Conservation (phyloP, 1,140 invertebrate species). For the Rhyzopertha dominica region DNA sequence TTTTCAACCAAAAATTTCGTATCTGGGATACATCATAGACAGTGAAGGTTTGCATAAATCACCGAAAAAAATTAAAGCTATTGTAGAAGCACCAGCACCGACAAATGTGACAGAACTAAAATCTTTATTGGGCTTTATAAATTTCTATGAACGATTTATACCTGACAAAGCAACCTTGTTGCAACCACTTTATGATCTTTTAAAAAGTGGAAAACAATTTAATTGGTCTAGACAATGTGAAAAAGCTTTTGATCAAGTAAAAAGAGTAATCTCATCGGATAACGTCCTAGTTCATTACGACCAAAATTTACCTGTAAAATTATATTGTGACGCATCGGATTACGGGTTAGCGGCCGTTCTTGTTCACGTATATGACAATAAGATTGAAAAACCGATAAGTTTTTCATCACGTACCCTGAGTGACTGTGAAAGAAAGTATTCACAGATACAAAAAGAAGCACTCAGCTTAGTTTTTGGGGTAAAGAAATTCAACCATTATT, state of each 20-base stretch:
- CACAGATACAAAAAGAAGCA: conserved; percentile 53
- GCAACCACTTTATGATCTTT: conserved; percentile 32
- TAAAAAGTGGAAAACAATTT: conserved; percentile 42
- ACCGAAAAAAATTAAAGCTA: conserved; percentile 38
- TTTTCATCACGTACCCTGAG: conserved; percentile 46
- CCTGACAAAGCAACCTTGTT: conserved; percentile 30
- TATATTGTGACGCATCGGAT: conserved; percentile 29
- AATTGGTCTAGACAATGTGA: conserved; percentile 29
- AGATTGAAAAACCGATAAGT: conserved; percentile 42
- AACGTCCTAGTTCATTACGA: conserved; percentile 26
- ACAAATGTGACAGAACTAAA: conserved; percentile 32
- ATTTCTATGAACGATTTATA: conserved; percentile 40
- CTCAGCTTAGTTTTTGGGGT: conserved; percentile 50
- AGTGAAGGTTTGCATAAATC: conserved; percentile 35
- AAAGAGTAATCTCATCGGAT: conserved; percentile 32
- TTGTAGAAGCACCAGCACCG: conserved; percentile 30
- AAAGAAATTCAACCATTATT: conserved; percentile 51
- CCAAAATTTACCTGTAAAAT: conserved; percentile 22
- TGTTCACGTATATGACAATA: conserved; percentile 28
- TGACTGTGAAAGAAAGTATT: conserved; percentile 47
- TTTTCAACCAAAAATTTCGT: conserved; percentile 25
- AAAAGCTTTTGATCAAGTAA: conserved; percentile 27
- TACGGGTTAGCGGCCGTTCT: conserved; percentile 33
- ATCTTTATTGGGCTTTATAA: conserved; percentile 39
- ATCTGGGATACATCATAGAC: conserved; percentile 38